Base-by-base conservation (phyloP, 2,888 invertebrate genomes). In the Rapana venosa region DNA sequence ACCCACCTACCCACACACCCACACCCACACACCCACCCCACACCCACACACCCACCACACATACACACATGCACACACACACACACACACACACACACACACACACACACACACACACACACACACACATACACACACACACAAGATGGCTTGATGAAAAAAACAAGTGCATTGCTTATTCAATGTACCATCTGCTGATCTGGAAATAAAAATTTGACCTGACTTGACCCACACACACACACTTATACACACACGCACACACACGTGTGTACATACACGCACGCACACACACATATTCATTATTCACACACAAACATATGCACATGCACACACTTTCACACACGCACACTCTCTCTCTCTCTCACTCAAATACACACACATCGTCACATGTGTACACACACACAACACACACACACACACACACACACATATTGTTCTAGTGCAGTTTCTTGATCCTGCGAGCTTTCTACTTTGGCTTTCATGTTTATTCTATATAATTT, bases 311-410 rank as follows among this genome's bases (percentile, higher is more conserved):
- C 66, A 61, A 20, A 87, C 20, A 87, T 30, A 87, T 20, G 36
- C 87, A 87, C 35, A 74, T 77, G 74, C 74, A 70, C 87, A 87
- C 74, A 87, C 66, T 74, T 35, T 74, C 79, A 88, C 77, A 88
- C 70, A 88, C 77, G 79, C 88, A 66, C 32, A 66, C 66, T 8
- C 61, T 66, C 66, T 66, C 61, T 66, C 30, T 79, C 77, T 79
- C 88, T 79, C 77, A 79, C 35, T 15, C 77, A 35, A 13, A 32
- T 32, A 5, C 77, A 17, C 77, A 79, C 35, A 79, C 77, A 79
- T 0, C 2, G 32, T 6, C n/a, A n/a, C 32, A 32, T 13, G 11
- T 13, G 32, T 32, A 77, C 30, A 79, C 35, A 79, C 77, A 79
- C 30, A 79, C 15, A 79, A n/a, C 32, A 32, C 77, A 77, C 77